Evolutionary conservation across 2,888 invertebrate species (phyloP).

Genomic region (Trypoxylon attenuatum): DNA sequence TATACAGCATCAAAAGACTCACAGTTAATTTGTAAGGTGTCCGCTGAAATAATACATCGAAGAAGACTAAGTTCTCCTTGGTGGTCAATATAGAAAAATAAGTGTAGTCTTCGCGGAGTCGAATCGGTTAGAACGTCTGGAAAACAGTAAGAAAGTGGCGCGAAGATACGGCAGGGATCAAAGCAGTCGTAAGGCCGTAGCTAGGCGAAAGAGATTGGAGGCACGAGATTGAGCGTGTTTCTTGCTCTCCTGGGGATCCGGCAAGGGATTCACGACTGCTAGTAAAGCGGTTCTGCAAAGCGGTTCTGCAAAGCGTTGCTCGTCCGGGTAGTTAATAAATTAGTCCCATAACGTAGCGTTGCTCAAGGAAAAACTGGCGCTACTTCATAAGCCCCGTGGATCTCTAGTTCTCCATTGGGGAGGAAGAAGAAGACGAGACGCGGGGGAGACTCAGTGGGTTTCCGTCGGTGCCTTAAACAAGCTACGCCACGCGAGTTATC

Average conservation of each 20-base stretch:
- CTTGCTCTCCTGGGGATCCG: slow-evolving; percentile 36
- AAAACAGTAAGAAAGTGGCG: slow-evolving; percentile 39
- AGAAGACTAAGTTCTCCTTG: no score
- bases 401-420: background rate
- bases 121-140: no score
- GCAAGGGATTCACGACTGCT: no score
- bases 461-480: slow-evolving; percentile 38
- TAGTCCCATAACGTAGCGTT: slow-evolving; percentile 45
- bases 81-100: no score
- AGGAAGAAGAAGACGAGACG: background rate
- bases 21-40: no score
- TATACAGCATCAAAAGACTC: no score
- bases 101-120: background rate
- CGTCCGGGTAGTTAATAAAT: slow-evolving; percentile 53
- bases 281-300: no score
- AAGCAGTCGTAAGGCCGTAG: slow-evolving; percentile 19
- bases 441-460: slow-evolving; percentile 23
- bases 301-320: slow-evolving; percentile 40
- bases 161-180: slow-evolving; percentile 40
- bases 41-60: no score
- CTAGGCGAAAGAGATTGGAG: slow-evolving; percentile 46
- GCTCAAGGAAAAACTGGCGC: slow-evolving; percentile 42
- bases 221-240: slow-evolving; percentile 45
- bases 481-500: slow-evolving; percentile 38
- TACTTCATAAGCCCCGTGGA: slow-evolving; percentile 40